A percentile compares a stretch with the other conserved stretches of the same genome.
These are phyloP conservation scores for Neopipo cinnamomea DNA, from an alignment of 2,113 vertebrate species.

Conservation along the genomic window DNA sequence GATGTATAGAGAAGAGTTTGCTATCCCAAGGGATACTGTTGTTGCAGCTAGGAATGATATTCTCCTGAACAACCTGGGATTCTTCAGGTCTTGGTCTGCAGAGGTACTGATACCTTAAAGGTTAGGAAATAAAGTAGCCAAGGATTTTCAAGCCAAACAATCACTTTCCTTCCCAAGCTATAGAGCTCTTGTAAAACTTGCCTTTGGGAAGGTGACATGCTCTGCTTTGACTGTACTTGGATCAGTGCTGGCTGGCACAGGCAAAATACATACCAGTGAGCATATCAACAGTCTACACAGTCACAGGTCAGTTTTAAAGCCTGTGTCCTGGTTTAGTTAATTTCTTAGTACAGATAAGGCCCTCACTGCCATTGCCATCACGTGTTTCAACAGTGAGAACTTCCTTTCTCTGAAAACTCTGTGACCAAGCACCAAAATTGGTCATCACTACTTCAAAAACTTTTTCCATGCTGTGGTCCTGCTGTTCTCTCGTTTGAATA, in stretches of 20 bases:
- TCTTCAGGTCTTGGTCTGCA: neutral
- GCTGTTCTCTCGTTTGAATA: fast-evolving
- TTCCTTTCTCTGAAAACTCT: neutral
- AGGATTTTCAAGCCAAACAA: neutral
- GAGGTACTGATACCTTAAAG: neutral
- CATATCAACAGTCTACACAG: neutral
- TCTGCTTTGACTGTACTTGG: neutral
- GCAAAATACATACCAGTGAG: neutral
- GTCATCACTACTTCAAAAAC: neutral
- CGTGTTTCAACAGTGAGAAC: neutral
- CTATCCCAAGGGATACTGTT: neutral
- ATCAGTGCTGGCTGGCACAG: neutral
- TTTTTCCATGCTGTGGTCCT: neutral
- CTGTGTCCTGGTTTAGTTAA: neutral
- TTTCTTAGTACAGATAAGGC: neutral
- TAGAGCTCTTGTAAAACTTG: neutral
- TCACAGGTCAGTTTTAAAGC: neutral
- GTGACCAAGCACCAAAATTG: neutral
- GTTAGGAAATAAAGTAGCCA: neutral
- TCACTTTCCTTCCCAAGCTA: neutral
- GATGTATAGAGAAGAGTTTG: neutral
- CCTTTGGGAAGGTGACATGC: neutral
- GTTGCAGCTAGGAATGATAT: neutral
- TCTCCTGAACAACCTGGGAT: neutral
- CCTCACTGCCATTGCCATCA: fast-evolving